Conservation (phyloP, 1,140 invertebrate genomes). For the Nephila pilipes region DNA sequence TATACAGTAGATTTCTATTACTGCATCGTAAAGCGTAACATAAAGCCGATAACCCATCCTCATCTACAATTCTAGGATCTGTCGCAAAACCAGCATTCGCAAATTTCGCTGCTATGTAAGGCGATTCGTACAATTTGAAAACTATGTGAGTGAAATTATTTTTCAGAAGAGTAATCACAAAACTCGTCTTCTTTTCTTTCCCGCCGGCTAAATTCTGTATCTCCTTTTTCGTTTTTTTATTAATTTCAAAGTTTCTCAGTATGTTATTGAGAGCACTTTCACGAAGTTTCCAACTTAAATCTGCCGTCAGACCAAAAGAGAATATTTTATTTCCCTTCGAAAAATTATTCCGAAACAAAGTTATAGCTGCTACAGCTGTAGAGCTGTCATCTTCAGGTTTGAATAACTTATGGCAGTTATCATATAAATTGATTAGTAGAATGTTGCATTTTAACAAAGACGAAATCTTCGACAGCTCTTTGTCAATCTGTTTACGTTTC, state of each 20-base stretch:
- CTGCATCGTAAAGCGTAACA: background rate
- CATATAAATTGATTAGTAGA: background rate
- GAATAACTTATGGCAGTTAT: background rate
- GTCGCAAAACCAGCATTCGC: slow-evolving; percentile 15
- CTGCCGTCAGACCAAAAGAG: background rate
- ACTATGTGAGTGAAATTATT: background rate
- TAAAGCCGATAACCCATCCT: background rate
- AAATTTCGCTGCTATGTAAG: background rate
- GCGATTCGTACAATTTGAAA: background rate
- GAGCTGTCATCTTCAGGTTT: no score
- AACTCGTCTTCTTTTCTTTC: background rate
- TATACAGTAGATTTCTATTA: background rate
- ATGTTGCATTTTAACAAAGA: background rate
- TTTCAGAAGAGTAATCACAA: background rate
- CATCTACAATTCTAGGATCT: background rate
- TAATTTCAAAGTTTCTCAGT: background rate
- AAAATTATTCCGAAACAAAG: background rate
- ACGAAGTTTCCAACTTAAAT: background rate
- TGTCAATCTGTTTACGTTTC: background rate
- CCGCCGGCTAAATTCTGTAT: background rate
- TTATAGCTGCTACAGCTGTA: background rate
- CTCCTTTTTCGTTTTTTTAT: no score
- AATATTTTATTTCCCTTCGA: background rate
- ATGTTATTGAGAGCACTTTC: background rate
- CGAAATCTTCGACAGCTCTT: background rate